Conservation (phyloP, 2,113 vertebrate genomes). For the Chlamydotis undulata region DNA sequence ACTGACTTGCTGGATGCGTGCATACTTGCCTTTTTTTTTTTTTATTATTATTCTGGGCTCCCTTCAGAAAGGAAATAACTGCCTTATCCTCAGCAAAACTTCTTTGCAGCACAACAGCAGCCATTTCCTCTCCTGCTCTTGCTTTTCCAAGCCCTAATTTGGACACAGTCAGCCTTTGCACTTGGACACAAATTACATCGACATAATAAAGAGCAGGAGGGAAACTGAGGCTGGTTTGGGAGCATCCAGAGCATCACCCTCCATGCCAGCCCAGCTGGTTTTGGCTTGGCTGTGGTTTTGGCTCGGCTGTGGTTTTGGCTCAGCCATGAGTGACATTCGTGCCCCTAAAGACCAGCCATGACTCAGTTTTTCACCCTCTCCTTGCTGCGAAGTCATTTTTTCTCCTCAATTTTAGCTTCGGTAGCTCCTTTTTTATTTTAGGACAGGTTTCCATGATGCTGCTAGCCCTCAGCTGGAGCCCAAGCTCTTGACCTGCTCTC, state of each 20-base stretch:
- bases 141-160: not conserved
- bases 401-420: not conserved
- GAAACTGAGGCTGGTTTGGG: not conserved
- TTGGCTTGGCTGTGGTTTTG: not conserved
- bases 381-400: not conserved
- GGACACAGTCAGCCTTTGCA: not conserved
- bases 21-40: not conserved
- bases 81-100: not conserved
- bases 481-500: not conserved
- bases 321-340: rapidly evolving
- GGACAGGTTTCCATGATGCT: not conserved
- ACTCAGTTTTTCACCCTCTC: not conserved
- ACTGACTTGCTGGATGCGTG: not conserved
- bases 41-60: not conserved
- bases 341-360: not conserved
- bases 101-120: not conserved
- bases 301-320: not conserved
- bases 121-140: not conserved
- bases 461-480: not conserved
- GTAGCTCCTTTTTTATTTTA: not conserved
- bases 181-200: rapidly evolving
- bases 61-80: not conserved
- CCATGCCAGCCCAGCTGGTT: rapidly evolving
- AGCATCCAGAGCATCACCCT: not conserved
- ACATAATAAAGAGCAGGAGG: not conserved